These are phyloP conservation scores for Schizothorax lantsangensis DNA, from an alignment of 2,797 vertebrate species.

Conservation along the genomic window DNA sequence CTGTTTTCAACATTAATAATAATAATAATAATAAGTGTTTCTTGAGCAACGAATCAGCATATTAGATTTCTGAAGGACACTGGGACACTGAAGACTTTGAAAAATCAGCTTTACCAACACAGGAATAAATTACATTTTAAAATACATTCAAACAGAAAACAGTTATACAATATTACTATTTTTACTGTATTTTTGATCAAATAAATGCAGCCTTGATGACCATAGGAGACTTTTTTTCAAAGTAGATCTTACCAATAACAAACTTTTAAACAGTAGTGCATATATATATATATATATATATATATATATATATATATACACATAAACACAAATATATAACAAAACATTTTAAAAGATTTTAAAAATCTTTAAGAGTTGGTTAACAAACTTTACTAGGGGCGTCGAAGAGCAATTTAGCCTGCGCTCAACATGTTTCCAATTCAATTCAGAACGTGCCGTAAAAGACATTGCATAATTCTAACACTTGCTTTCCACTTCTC, in stretches of 20 bases:
- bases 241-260: background rate
- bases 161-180: background rate
- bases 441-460: background rate
- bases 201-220: background rate
- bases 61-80: too few relatives aligned
- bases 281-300: too few relatives aligned
- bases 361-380: background rate
- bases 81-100: too few relatives aligned
- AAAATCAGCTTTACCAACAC: too few relatives aligned
- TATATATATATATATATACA: too few relatives aligned
- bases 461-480: background rate
- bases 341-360: background rate
- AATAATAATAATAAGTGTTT: too few relatives aligned
- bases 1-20: too few relatives aligned
- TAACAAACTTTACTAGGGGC: background rate
- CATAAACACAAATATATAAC: background rate
- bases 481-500: constrained; percentile 23
- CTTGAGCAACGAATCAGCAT: too few relatives aligned
- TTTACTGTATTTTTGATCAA: background rate
- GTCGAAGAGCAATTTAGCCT: background rate
- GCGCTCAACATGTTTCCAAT: background rate
- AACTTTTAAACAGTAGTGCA: background rate
- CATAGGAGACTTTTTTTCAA: background rate
- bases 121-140: background rate
- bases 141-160: background rate